phyloP scores from a whole-genome alignment of 2,888 invertebrate species.

The Caenorhabditis sulstoni region DNA sequence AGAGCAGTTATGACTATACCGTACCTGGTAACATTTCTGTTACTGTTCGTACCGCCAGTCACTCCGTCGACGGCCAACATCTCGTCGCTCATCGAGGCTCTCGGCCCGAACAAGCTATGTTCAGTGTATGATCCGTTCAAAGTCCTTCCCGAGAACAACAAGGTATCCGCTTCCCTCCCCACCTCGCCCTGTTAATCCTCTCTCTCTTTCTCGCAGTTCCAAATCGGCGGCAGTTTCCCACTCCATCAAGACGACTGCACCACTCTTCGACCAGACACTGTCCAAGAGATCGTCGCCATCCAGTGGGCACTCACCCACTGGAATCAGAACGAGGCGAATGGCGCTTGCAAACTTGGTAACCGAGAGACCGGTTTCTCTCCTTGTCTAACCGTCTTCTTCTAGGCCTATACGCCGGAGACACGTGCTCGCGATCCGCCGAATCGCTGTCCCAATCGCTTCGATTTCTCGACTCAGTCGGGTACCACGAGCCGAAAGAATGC shows the following conservation, averaged over 20 bases:
- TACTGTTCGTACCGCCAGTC: slow-evolving; percentile 39
- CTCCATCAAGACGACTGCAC: slow-evolving; percentile 78
- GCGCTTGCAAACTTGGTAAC: slow-evolving; percentile 71
- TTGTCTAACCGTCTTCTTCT: background rate
- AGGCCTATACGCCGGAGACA: slow-evolving; percentile 80
- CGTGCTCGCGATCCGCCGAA: slow-evolving; percentile 78
- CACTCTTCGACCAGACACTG: slow-evolving; percentile 73
- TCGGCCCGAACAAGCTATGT: slow-evolving; percentile 67
- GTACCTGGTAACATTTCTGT: slow-evolving; percentile 48
- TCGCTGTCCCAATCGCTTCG: slow-evolving; percentile 77
- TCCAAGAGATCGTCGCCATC: slow-evolving; percentile 80
- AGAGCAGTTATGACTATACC: slow-evolving; percentile 42
- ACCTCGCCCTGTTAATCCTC: background rate
- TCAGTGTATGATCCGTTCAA: slow-evolving; percentile 80
- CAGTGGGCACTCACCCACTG: slow-evolving; percentile 81
- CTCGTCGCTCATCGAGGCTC: slow-evolving; percentile 55
- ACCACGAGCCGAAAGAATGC: slow-evolving; percentile 79
- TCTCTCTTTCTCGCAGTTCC: slow-evolving; percentile 71
- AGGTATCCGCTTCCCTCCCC: slow-evolving; percentile 38
- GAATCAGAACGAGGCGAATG: slow-evolving; percentile 77
- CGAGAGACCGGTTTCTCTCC: slow-evolving; percentile 7
- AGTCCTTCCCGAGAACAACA: slow-evolving; percentile 77
- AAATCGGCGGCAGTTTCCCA: slow-evolving; percentile 80
- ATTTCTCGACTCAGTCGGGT: slow-evolving; percentile 78
- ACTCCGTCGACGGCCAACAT: slow-evolving; percentile 52